Base-by-base conservation (phyloP, 1,140 invertebrate species). In the Brachystomella parvula region DNA sequence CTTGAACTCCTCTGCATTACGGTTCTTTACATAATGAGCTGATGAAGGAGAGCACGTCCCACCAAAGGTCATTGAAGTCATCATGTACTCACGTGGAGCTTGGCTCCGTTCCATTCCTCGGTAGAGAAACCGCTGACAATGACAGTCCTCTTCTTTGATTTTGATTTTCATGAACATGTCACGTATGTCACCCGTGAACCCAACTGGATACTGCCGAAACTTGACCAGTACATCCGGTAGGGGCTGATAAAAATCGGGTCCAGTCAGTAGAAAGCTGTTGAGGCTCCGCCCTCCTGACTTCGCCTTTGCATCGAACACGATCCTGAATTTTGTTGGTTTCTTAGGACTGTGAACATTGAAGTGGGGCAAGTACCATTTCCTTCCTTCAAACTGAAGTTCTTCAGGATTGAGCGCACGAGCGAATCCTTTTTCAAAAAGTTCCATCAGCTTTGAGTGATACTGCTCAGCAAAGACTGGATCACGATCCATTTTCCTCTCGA, bases 31-130 rank as follows among this genome's bases (percentile, higher is more conserved):
- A 39, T 61, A 61, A 12, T 59, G 29, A n/a, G 64, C 64, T 1
- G 29, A 56, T 0, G 53, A 39, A 1, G 70, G 70, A 17, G 70
- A 71, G 0, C 44, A 70, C 0, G 61, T 57, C 1, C 66, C 63
- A 9, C 69, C 66, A 44, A 71, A 71, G 17, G 68, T 66, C 44
- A 66, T 47, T 2, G 53, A 57, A 12, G 2, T 21, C 64, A 66
- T 66, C n/a, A 35, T 28, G 19, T 49, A 61, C 9, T 39, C 44
- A 6, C 61, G 28, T 3, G 58, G 58, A 31, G 26, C n/a, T 3
- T n/a, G 9, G 17, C 1, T 26, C 3, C 32, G 9, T 21, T 66
- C 59, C 26, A 58, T 35, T 33, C 24, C 59, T 35, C 68, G 19
- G 49, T 49, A 70, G 1, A 70, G 44, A 30, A 68, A 70, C n/a